These are phyloP conservation scores for Petrocephalus sullivani DNA, from an alignment of 2,797 vertebrate genomes.

Conservation along the genomic window DNA sequence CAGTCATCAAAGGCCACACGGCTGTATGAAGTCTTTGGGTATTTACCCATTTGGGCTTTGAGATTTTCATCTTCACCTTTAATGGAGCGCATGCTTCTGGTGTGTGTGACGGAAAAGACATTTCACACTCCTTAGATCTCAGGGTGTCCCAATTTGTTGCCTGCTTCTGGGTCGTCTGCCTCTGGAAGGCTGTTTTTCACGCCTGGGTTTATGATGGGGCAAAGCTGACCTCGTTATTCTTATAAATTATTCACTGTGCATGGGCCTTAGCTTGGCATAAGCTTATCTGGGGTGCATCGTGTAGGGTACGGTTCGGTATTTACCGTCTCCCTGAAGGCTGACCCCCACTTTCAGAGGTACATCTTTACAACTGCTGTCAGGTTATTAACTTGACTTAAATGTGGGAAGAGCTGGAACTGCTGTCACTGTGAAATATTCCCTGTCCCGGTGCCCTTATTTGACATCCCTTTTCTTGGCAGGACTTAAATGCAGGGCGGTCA, in stretches of 20 bases:
- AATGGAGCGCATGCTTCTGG: background rate
- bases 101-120: background rate
- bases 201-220: background rate
- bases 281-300: background rate
- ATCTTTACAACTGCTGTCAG: background rate
- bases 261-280: background rate
- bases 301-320: background rate
- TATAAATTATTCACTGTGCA: constrained; percentile 7
- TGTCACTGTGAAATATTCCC: background rate
- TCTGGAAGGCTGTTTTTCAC: background rate
- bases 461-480: background rate
- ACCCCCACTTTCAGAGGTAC: background rate
- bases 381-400: background rate
- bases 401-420: background rate
- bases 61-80: background rate
- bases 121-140: background rate
- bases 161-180: background rate
- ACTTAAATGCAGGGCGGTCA: background rate
- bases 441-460: background rate
- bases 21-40: background rate
- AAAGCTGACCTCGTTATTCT: background rate
- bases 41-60: background rate
- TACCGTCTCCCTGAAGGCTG: background rate
- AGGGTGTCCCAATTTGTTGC: background rate
- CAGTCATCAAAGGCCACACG: background rate